Evolutionary conservation across 2,113 vertebrate species (phyloP).

Genomic region (Alethe diademata): DNA sequence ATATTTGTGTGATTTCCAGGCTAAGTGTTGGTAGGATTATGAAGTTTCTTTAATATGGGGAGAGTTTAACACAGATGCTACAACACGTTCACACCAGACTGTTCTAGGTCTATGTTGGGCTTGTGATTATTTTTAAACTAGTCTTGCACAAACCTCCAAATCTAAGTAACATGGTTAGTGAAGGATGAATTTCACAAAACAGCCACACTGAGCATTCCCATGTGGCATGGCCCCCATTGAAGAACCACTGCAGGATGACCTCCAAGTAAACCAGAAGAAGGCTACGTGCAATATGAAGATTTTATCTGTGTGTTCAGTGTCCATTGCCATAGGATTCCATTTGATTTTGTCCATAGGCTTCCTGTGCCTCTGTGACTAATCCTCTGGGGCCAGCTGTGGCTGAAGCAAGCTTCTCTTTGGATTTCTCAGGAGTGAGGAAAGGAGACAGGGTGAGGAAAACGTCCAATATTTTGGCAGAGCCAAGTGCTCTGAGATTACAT

Average conservation of each 20-base stretch:
- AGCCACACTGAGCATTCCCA: background rate
- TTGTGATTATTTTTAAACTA: background rate
- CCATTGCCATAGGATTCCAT: background rate
- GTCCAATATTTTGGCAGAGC: background rate
- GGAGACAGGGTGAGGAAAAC: background rate
- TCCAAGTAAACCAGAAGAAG: background rate
- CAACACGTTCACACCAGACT: background rate
- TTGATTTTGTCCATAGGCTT: background rate
- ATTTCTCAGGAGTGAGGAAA: background rate
- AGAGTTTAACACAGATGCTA: background rate
- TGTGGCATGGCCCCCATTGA: background rate
- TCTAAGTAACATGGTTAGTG: background rate
- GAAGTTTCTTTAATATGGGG: accelerated
- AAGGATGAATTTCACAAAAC: background rate
- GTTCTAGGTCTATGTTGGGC: background rate
- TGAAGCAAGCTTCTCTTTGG: background rate
- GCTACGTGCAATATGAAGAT: accelerated
- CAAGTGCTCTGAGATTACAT: background rate
- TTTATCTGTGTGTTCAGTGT: background rate
- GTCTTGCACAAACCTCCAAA: background rate
- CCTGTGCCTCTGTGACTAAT: background rate
- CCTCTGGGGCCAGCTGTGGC: background rate
- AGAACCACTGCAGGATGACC: background rate
- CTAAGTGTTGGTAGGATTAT: background rate
- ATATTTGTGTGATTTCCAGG: background rate